Conservation (phyloP, 2,888 invertebrate species). For the Andrena haemorrhoa region DNA sequence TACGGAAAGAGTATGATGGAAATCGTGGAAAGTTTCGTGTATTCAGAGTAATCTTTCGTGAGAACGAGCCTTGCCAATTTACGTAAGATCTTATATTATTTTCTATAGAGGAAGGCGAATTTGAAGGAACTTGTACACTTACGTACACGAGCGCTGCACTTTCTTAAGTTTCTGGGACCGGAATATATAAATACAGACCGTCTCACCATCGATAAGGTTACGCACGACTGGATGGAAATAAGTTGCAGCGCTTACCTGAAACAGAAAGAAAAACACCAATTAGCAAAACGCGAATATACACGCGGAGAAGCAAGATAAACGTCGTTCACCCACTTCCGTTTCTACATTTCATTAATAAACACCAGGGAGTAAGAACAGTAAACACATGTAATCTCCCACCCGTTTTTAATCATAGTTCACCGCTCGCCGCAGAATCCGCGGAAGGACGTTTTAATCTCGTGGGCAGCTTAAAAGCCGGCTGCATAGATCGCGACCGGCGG, state of each 20-base stretch:
- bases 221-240: neutral
- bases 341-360: neutral
- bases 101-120: neutral
- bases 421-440: constrained; percentile 52
- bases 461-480: constrained; percentile 82
- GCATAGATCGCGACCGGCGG: constrained; percentile 79
- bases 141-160: no score
- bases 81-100: neutral
- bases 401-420: constrained; percentile 59
- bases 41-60: neutral
- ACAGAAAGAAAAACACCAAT: constrained; percentile 53
- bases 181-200: no score
- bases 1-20: neutral
- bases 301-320: neutral
- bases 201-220: no score
- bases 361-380: constrained; percentile 7
- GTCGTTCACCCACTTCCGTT: neutral
- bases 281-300: neutral
- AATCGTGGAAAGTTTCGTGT: neutral
- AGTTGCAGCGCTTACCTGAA: constrained; percentile 67
- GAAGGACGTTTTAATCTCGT: constrained; percentile 82
- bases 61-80: neutral
- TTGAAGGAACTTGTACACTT: no score
- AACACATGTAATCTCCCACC: constrained; percentile 29
- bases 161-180: no score